These are phyloP conservation scores for Amphilophus citrinellus DNA, from an alignment of 2,113 vertebrate species.

Conservation along the genomic window DNA sequence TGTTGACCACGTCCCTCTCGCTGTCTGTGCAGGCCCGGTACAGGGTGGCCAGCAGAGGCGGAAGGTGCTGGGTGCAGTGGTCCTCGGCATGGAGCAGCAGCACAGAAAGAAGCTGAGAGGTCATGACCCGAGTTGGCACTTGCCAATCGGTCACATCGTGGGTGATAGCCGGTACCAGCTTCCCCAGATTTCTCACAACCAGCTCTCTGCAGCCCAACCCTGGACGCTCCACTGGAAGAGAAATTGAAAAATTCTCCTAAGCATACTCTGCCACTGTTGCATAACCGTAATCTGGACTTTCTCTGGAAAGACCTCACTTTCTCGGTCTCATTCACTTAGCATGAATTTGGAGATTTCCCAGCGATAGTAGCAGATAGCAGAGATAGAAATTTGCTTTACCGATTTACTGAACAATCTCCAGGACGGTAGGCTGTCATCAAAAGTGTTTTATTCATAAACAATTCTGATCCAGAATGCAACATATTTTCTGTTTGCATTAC, in stretches of 20 bases:
- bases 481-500: background rate
- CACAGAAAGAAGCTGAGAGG: constrained; percentile 86
- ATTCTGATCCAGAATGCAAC: background rate
- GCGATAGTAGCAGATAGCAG: background rate
- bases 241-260: background rate
- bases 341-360: background rate
- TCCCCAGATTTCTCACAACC: constrained; percentile 90
- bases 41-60: constrained; percentile 85
- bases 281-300: background rate
- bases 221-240: constrained; percentile 84
- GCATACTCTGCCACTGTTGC: background rate
- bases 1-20: constrained; percentile 83
- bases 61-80: constrained; percentile 92
- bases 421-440: background rate
- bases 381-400: background rate
- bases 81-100: constrained; percentile 92
- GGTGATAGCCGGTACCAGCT: constrained; percentile 88
- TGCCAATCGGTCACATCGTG: constrained; percentile 92
- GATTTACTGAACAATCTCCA: background rate
- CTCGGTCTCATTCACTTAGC: background rate
- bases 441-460: background rate
- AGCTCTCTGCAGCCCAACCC: constrained; percentile 93
- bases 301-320: background rate
- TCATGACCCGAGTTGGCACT: constrained; percentile 87
- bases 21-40: constrained; percentile 85